Evolutionary conservation across 2,888 invertebrate species (phyloP).

Genomic region (Serripes groenlandicus): DNA sequence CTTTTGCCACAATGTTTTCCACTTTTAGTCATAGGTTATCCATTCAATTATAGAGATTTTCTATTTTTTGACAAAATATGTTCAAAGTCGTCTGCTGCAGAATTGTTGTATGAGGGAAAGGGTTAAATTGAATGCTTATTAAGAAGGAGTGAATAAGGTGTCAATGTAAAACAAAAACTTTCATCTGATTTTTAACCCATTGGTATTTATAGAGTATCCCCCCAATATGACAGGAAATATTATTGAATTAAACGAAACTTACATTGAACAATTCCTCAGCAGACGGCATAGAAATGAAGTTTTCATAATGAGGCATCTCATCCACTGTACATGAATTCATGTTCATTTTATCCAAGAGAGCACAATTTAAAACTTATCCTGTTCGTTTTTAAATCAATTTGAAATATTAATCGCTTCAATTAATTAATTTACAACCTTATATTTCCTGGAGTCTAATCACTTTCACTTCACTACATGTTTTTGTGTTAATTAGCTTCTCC

Average conservation of each 20-base stretch:
- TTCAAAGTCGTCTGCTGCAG: background rate
- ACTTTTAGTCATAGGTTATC: background rate
- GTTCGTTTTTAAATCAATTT: too few relatives aligned
- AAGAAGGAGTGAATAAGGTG: too few relatives aligned
- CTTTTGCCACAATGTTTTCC: background rate
- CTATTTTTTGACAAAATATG: background rate
- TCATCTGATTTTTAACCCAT: too few relatives aligned
- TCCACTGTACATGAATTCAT: background rate
- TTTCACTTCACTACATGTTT: too few relatives aligned
- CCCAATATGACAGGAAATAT: too few relatives aligned
- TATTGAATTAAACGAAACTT: background rate
- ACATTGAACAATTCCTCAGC: constrained; percentile 12
- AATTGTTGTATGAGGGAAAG: background rate
- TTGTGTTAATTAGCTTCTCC: too few relatives aligned
- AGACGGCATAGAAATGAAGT: background rate
- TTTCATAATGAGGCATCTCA: constrained; percentile 23
- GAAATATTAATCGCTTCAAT: too few relatives aligned
- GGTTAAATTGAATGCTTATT: too few relatives aligned
- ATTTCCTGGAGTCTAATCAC: too few relatives aligned
- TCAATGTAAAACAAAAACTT: too few relatives aligned
- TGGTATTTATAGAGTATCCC: too few relatives aligned
- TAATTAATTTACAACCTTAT: too few relatives aligned
- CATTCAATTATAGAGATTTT: background rate
- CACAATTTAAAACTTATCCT: background rate
- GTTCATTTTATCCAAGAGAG: background rate